These are phyloP conservation scores for Alouatta palliata DNA, from an alignment of 2,113 vertebrate genomes.

Conservation along the genomic window DNA sequence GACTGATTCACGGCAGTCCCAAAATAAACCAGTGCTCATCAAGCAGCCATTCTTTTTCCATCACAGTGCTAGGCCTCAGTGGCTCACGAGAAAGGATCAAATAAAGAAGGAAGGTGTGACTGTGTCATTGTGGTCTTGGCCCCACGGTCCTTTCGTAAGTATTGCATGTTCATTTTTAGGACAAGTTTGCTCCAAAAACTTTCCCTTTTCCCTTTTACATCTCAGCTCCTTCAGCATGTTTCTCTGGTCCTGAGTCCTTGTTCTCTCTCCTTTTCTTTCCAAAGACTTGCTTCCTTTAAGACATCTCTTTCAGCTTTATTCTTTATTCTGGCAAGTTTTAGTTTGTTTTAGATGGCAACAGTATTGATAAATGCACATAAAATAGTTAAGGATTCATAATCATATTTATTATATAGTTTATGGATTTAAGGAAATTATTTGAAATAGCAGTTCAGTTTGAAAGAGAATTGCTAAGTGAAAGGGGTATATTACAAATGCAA, in stretches of 20 bases:
- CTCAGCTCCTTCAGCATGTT: neutral
- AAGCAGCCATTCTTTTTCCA: neutral
- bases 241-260: neutral
- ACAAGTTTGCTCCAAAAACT: neutral
- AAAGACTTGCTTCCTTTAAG: neutral
- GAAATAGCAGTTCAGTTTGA: neutral
- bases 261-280: neutral
- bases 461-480: conserved; percentile 34
- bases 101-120: neutral
- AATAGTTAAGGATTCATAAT: neutral
- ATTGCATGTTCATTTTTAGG: neutral
- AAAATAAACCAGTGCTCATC: neutral
- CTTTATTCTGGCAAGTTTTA: neutral
- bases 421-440: conserved; percentile 25
- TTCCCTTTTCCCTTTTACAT: neutral
- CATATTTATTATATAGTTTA: neutral
- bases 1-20: neutral
- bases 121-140: neutral
- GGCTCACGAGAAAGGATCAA: neutral
- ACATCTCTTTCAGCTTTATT: neutral
- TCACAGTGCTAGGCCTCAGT: neutral
- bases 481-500: conserved; percentile 1
- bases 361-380: neutral
- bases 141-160: neutral
- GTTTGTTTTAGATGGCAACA: neutral